These are phyloP conservation scores for Danio albolineatus DNA, from an alignment of 2,797 vertebrate species.

Conservation along the genomic window DNA sequence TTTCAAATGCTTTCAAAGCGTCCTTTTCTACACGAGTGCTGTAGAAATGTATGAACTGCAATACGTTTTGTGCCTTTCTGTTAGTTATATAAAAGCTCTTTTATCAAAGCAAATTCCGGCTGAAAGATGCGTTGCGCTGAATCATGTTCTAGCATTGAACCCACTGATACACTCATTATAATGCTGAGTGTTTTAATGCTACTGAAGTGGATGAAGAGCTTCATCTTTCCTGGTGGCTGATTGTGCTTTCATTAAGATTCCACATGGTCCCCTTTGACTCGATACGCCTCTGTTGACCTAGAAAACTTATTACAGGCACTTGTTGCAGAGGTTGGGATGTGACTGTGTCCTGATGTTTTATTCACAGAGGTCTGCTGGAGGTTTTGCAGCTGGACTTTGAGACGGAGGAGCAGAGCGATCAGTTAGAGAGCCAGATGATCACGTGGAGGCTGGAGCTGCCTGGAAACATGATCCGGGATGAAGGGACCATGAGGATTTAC, in stretches of 20 bases:
- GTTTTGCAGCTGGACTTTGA: conserved; percentile 80
- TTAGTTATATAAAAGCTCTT: conserved; percentile 24
- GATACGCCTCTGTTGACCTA: background rate
- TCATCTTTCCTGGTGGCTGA: conserved; percentile 7
- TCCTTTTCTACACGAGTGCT: conserved; percentile 1
- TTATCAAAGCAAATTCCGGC: conserved; percentile 21
- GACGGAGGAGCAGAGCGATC: conserved; percentile 70
- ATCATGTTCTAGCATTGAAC: conserved; percentile 13
- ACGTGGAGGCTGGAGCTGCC: conserved; percentile 80
- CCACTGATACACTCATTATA: conserved; percentile 13
- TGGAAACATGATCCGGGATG: conserved; percentile 74
- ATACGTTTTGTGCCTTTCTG: background rate
- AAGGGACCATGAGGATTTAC: conserved; percentile 76
- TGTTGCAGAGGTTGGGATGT: background rate
- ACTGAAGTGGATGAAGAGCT: conserved; percentile 15
- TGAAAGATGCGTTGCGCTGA: background rate
- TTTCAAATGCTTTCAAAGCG: background rate
- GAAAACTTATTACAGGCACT: background rate
- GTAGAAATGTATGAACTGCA: background rate
- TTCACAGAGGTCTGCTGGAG: conserved; percentile 77
- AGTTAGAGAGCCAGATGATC: conserved; percentile 73
- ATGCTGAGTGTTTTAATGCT: conserved; percentile 42
- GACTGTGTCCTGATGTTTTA: conserved; percentile 26
- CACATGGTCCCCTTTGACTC: background rate
- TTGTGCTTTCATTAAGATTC: conserved; percentile 23